Base-by-base conservation (phyloP, 2,888 invertebrate species). In the Dynastes grantii region DNA sequence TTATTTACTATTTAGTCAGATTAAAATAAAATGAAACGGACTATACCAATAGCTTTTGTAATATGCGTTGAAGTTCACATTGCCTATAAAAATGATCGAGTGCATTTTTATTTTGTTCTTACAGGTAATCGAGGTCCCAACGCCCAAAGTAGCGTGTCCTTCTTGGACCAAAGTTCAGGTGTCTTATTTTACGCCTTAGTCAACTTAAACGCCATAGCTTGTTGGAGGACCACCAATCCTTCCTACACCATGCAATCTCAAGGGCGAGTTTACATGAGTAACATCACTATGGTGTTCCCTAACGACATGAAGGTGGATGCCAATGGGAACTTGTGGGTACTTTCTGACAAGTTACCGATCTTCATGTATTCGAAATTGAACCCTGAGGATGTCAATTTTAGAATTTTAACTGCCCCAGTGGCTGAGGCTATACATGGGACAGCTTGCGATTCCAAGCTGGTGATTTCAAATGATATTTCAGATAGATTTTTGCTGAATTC, bases 281-380 rank as follows among this genome's bases (percentile, higher is more conserved):
- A 94, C 78, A 90, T 90, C 1, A 93, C 93, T 1, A 93, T 95
- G 93, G 90, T 95, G 0, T 95, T 95, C 84, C 95, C 95, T 1
- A 94, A 94, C 71, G 95, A 95, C 82, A 91, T 95, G 1, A 95
- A 95, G 88, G 94, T 95, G 0, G 95, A 95, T 81, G 91, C 91
- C 37, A 91, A 94, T 6, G 91, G 93, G 13, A 93, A 92, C 58
- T 86, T 95, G 0, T 95, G 95, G 95, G 93, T 95, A 1, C 86
- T 95, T 0, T 94, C 95, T 0, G 94, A 95, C 86, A 91, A 92
- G 79, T 88, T 95, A 84, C 95, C 94, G 0, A 89, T 91, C 73
- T 95, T 93, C 88, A 93, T 94, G 91, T 94, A 94, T 83, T 90
- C 90, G 0, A 90, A 90, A 78, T 86, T 95, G 80, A 90, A 94